A percentile compares a stretch with the other conserved stretches of the same genome.
Conservation (phyloP, 2,888 invertebrate species). For the Drosophila mettleri region DNA sequence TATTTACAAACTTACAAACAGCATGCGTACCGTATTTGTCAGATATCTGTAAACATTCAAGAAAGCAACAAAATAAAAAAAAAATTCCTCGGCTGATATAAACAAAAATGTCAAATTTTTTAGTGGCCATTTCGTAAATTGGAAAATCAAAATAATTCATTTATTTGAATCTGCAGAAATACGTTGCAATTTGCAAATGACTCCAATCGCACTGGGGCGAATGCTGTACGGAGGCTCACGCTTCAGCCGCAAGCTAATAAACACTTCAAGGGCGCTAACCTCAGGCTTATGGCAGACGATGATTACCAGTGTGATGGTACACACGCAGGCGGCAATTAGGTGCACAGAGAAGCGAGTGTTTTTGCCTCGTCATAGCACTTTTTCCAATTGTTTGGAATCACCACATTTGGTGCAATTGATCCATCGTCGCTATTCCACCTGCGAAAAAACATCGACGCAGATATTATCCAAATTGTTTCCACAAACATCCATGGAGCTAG, state of each 20-base stretch:
- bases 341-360: not conserved
- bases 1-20: not conserved
- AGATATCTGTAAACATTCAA: not conserved
- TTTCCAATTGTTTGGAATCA: conserved; percentile 2
- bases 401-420: conserved; percentile 24
- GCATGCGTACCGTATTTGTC: conserved; percentile 10
- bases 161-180: conserved; percentile 35
- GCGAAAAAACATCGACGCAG: conserved; percentile 54
- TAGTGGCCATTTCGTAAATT: conserved; percentile 55
- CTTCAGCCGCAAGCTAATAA: conserved; percentile 38
- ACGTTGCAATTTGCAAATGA: conserved; percentile 47
- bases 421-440: conserved; percentile 58
- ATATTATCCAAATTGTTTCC: conserved; percentile 87
- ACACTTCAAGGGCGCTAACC: conserved; percentile 42
- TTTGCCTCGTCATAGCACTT: conserved; percentile 4
- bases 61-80: conserved; percentile 11
- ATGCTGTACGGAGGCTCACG: conserved; percentile 33
- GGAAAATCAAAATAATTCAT: conserved; percentile 29
- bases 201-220: conserved; percentile 37
- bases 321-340: conserved; percentile 4
- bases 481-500: conserved; percentile 85
- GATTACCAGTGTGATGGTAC: conserved; percentile 16
- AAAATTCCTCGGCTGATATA: conserved; percentile 34
- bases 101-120: conserved; percentile 68
- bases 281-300: conserved; percentile 43